Evolutionary conservation across 1,140 invertebrate genomes (phyloP).

Genomic region (Anadara kagoshimensis): DNA sequence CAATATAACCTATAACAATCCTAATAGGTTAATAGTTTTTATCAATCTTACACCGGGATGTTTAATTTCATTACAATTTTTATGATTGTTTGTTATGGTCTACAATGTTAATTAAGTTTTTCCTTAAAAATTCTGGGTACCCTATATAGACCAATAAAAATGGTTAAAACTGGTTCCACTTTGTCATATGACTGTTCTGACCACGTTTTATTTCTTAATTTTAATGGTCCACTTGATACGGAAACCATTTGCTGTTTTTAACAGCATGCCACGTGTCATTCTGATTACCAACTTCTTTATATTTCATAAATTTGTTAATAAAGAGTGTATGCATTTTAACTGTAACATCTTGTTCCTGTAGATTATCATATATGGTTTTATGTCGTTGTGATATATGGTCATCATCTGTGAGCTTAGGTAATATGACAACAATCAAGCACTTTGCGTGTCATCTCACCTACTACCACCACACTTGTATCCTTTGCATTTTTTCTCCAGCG

Average conservation of each 20-base stretch:
- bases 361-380: conserved; percentile 8
- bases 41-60: conserved; percentile 5
- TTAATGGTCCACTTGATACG: neutral
- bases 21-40: conserved; percentile 12
- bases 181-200: conserved; percentile 8
- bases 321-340: conserved; percentile 4
- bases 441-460: conserved; percentile 29
- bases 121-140: neutral
- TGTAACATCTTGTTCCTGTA: too few relatives aligned
- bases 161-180: conserved; percentile 12
- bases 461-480: conserved; percentile 8
- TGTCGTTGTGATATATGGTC: conserved; percentile 7
- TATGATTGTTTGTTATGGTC: conserved; percentile 9
- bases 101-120: neutral
- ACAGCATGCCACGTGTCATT: conserved; percentile 8
- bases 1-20: conserved; percentile 1
- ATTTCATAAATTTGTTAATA: conserved; percentile 2
- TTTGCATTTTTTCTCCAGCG: conserved; percentile 32
- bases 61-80: neutral
- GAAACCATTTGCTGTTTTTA: too few relatives aligned
- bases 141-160: conserved; percentile 5
- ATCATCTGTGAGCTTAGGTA: neutral
- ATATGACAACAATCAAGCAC: conserved; percentile 5
- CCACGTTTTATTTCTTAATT: conserved; percentile 17
- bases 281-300: conserved; percentile 1